phyloP scores from a whole-genome alignment of 2,113 vertebrate species.

The Rhynchomys soricoides region DNA sequence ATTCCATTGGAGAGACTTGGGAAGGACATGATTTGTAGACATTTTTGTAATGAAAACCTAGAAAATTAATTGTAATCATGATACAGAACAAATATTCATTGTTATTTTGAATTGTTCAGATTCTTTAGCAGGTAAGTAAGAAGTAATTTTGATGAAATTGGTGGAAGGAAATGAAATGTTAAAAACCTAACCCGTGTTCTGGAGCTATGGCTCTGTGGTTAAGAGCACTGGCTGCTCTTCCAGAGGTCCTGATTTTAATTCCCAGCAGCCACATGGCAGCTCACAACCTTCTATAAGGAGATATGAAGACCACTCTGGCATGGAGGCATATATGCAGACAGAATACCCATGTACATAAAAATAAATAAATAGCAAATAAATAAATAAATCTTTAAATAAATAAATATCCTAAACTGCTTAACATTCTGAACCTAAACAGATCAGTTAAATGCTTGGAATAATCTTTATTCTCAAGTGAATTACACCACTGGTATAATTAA shows the following conservation, averaged over 20 bases:
- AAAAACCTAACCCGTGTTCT: neutral
- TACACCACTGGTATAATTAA: neutral
- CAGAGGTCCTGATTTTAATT: neutral
- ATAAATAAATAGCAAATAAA: neutral
- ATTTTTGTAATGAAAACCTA: neutral
- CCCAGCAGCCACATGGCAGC: no score
- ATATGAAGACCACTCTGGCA: neutral
- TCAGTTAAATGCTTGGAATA: neutral
- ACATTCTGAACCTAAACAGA: neutral
- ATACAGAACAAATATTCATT: neutral
- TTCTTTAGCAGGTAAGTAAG: neutral
- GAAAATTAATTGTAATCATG: neutral
- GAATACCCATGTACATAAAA: neutral
- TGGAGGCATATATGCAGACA: neutral
- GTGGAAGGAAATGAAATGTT: neutral
- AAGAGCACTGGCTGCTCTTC: neutral
- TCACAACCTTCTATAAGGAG: neutral
- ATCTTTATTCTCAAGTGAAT: neutral
- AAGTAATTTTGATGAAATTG: neutral
- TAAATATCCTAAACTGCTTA: neutral
- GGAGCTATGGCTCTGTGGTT: neutral
- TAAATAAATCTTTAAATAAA: neutral
- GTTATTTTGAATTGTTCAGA: neutral
- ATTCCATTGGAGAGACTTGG: neutral
- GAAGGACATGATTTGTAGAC: neutral